These are phyloP conservation scores for Girardinichthys multiradiatus DNA, from an alignment of 2,113 vertebrate genomes.

Conservation along the genomic window DNA sequence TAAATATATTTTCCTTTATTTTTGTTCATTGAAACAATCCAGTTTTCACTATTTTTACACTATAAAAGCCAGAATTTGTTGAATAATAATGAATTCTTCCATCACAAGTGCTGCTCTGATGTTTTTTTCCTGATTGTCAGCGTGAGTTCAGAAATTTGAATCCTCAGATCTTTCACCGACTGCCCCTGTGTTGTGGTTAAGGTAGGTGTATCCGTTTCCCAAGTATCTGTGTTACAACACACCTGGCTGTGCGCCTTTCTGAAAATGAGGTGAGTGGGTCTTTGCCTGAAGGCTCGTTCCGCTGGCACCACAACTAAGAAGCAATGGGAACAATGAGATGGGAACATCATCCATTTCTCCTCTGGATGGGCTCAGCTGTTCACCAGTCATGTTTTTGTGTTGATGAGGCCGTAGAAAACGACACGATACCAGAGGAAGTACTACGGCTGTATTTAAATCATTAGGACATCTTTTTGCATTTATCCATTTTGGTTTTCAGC, in stretches of 20 bases:
- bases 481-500: neutral
- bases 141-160: neutral
- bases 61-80: constrained; percentile 21
- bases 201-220: constrained; percentile 10
- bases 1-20: constrained; percentile 17
- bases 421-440: neutral
- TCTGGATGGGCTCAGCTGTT: constrained; percentile 35
- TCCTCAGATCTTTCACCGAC: constrained; percentile 9
- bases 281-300: constrained; percentile 58
- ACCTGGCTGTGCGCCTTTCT: neutral
- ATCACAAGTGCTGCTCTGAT: constrained; percentile 33
- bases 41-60: constrained; percentile 11
- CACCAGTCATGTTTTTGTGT: neutral
- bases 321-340: constrained; percentile 43
- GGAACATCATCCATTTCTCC: constrained; percentile 37
- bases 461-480: neutral
- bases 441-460: too few species aligned
- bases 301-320: constrained; percentile 68
- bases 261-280: constrained; percentile 28
- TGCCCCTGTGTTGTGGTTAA: constrained; percentile 40
- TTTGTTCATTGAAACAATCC: neutral
- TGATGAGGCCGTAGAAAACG: constrained; percentile 4
- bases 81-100: constrained; percentile 22
- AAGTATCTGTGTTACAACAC: neutral
- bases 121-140: constrained; percentile 57